Evolutionary conservation across 2,113 vertebrate genomes (phyloP).

Genomic region (Sisor rabdophorus): DNA sequence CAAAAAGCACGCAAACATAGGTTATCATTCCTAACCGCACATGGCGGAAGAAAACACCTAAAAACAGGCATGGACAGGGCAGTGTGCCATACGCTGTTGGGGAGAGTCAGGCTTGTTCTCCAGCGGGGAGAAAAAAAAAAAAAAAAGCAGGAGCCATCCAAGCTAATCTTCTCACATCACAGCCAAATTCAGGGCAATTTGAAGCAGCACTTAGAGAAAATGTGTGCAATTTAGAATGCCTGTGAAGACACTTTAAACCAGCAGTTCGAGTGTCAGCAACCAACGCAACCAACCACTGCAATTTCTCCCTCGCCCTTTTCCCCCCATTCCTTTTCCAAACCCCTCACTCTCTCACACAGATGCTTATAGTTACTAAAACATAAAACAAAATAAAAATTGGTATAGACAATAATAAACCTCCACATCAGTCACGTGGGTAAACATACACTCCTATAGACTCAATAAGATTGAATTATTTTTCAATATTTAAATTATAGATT

Average conservation of each 20-base stretch:
- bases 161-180: slow-evolving; percentile 53
- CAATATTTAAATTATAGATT: too few species aligned
- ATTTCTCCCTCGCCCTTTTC: slow-evolving; percentile 35
- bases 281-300: slow-evolving; percentile 44
- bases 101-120: slow-evolving; percentile 41
- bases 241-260: slow-evolving; percentile 49
- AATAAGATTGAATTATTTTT: too few species aligned
- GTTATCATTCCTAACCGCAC: slow-evolving; percentile 12
- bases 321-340: not conserved
- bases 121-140: slow-evolving; percentile 38
- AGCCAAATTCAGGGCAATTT: slow-evolving; percentile 55
- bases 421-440: too few species aligned
- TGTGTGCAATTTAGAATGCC: slow-evolving; percentile 52
- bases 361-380: too few species aligned
- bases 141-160: slow-evolving; percentile 46
- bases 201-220: slow-evolving; percentile 57
- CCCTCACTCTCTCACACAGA: not conserved
- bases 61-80: slow-evolving; percentile 32
- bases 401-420: too few species aligned
- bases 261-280: slow-evolving; percentile 49
- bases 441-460: too few species aligned
- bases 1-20: not conserved
- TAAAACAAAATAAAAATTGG: too few species aligned
- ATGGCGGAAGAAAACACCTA: slow-evolving; percentile 4
- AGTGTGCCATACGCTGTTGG: slow-evolving; percentile 41